Evolutionary conservation across 2,113 vertebrate species (phyloP).

Genomic region (Amazona vittata): DNA sequence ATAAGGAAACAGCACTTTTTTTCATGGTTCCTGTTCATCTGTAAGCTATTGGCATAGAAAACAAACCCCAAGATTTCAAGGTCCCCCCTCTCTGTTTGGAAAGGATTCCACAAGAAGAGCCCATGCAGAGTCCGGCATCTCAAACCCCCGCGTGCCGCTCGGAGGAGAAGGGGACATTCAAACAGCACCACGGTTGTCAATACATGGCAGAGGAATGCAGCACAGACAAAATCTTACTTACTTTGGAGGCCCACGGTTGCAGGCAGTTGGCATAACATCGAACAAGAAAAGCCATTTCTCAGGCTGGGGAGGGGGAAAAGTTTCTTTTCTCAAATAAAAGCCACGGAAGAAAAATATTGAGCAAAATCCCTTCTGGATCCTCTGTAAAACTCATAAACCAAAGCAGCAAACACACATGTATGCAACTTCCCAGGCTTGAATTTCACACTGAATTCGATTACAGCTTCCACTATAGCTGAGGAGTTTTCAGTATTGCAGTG

Average conservation of each 20-base stretch:
- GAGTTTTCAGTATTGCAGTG: conserved; percentile 62
- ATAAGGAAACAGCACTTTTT: neutral
- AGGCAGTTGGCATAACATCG: conserved; percentile 99
- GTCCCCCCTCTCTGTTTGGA: neutral
- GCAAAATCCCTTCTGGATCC: conserved; percentile 70
- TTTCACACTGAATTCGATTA: conserved; percentile 69
- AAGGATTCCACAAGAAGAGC: neutral
- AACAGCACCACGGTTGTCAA: neutral
- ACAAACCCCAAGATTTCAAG: neutral
- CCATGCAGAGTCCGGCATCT: neutral
- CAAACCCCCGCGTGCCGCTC: neutral
- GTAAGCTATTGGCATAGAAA: neutral
- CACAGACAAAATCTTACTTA: conserved; percentile 83
- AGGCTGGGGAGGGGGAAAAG: conserved; percentile 72
- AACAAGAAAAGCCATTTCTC: conserved; percentile 98
- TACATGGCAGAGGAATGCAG: conserved; percentile 34
- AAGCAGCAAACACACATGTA: conserved; percentile 47
- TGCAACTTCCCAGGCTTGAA: conserved; percentile 66
- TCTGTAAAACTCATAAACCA: conserved; percentile 71
- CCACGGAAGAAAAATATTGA: conserved; percentile 43
- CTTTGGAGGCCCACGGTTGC: conserved; percentile 99
- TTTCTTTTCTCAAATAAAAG: conserved; percentile 79
- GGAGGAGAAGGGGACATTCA: conserved; percentile 28
- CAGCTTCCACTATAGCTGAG: conserved; percentile 51
- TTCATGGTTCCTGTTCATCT: neutral